Evolutionary conservation across 2,113 vertebrate species (phyloP).

Genomic region (Brachirus orientalis): DNA sequence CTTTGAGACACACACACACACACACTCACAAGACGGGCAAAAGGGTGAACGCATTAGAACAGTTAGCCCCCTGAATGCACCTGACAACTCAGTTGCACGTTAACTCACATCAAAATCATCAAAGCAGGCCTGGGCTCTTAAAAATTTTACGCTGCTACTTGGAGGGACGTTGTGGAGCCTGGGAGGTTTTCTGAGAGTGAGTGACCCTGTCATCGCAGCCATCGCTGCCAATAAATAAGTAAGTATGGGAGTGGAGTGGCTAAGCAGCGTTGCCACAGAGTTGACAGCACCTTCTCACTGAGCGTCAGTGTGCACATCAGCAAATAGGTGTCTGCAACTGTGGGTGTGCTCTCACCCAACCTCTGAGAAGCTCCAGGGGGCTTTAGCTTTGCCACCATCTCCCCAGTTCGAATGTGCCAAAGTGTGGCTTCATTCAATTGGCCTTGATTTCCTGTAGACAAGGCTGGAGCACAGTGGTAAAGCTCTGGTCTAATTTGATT

Average conservation of each 20-base stretch:
- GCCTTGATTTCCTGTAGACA: slow-evolving; percentile 78
- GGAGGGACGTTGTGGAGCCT: slow-evolving; percentile 62
- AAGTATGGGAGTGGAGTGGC: slow-evolving; percentile 63
- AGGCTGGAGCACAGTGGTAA: slow-evolving; percentile 71
- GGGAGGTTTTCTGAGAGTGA: slow-evolving; percentile 74
- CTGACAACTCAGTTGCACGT: slow-evolving; percentile 77
- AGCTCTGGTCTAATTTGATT: slow-evolving; percentile 72
- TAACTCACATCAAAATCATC: slow-evolving; percentile 78
- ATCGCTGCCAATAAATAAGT: slow-evolving; percentile 78
- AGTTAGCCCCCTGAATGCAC: slow-evolving; percentile 81
- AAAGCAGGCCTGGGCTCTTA: slow-evolving; percentile 74
- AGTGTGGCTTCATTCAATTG: slow-evolving; percentile 72
- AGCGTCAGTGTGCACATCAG: slow-evolving; percentile 46
- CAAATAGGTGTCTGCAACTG: slow-evolving; percentile 35
- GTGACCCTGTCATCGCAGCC: slow-evolving; percentile 76
- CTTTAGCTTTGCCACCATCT: slow-evolving; percentile 53
- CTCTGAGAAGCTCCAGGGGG: slow-evolving; percentile 51
- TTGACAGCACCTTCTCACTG: slow-evolving; percentile 55
- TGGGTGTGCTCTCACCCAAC: slow-evolving; percentile 15
- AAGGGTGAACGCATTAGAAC: slow-evolving; percentile 78
- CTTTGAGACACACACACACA: slow-evolving; percentile 57
- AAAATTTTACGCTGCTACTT: slow-evolving; percentile 71
- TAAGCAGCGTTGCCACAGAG: slow-evolving; percentile 53
- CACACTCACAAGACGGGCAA: slow-evolving; percentile 58
- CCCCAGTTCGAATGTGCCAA: slow-evolving; percentile 73